Evolutionary conservation across 2,113 vertebrate species (phyloP).

Genomic region (Columbina picui): DNA sequence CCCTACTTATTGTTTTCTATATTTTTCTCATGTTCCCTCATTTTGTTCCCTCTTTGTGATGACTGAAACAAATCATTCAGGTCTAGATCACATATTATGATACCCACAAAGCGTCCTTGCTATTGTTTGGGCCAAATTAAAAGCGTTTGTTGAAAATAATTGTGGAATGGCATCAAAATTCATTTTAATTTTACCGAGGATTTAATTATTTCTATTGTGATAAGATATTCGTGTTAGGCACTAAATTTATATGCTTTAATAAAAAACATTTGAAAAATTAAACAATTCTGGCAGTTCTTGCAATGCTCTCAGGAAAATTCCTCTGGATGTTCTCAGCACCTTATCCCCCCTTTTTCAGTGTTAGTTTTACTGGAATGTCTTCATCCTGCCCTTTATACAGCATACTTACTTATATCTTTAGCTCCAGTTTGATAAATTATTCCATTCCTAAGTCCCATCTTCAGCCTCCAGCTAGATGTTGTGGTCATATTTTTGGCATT

Average conservation of each 20-base stretch:
- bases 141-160: not conserved
- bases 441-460: not conserved
- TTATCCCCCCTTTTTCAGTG: not conserved
- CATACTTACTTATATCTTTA: conserved; percentile 4
- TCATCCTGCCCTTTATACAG: not conserved
- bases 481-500: not conserved
- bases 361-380: not conserved
- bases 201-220: not conserved
- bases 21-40: not conserved
- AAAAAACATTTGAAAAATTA: not conserved
- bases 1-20: not conserved
- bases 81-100: not conserved
- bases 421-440: not conserved
- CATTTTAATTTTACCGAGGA: not conserved
- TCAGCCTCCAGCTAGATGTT: not conserved
- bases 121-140: conserved; percentile 2
- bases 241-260: not conserved
- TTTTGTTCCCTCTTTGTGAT: not conserved
- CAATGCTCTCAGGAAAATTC: not conserved
- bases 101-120: not conserved
- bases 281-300: not conserved
- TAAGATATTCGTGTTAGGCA: not conserved
- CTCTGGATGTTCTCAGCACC: not conserved
- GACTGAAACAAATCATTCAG: conserved; percentile 23
- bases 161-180: not conserved